Percentiles rank a stretch among this genome's conserved stretches.
Conservation (phyloP, 2,888 invertebrate species). For the Trachelus stipa region DNA sequence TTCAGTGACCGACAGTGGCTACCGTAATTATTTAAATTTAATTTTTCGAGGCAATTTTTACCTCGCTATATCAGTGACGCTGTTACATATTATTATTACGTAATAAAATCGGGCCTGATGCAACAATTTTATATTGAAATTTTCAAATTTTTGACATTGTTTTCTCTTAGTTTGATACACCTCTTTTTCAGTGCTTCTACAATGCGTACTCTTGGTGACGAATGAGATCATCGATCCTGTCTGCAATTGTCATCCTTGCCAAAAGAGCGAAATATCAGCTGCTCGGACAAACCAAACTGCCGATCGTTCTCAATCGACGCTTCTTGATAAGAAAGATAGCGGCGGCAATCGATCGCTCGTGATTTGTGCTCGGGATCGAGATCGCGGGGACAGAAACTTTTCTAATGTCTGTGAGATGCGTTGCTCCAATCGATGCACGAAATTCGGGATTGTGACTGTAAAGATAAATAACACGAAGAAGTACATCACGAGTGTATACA, state of each 20-base stretch:
- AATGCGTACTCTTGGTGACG: background rate
- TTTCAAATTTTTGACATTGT: background rate
- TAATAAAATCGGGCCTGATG: background rate
- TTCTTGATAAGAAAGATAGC: conserved; percentile 40
- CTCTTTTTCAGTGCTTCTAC: background rate
- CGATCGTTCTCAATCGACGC: conserved; percentile 14
- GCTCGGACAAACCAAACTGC: conserved; percentile 31
- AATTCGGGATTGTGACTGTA: conserved; percentile 36
- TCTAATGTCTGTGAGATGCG: conserved; percentile 59
- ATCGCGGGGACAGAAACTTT: conserved; percentile 52
- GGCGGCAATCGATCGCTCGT: conserved; percentile 49
- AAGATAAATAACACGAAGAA: conserved; percentile 28
- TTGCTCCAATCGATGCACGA: conserved; percentile 56
- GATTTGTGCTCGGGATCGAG: conserved; percentile 59
- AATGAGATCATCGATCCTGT: background rate
- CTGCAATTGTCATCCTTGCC: conserved; percentile 52
- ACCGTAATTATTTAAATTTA: background rate
- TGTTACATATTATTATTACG: background rate
- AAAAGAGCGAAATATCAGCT: conserved; percentile 38
- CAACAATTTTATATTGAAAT: too few species aligned
- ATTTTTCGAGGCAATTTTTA: background rate
- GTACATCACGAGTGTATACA: conserved; percentile 33
- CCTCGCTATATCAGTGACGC: rapidly evolving
- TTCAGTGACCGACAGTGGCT: background rate
- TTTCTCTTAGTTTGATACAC: background rate